phyloP scores from a whole-genome alignment of 35 echinoderm and acorn worm species.

The Lytechinus variegatus region DNA sequence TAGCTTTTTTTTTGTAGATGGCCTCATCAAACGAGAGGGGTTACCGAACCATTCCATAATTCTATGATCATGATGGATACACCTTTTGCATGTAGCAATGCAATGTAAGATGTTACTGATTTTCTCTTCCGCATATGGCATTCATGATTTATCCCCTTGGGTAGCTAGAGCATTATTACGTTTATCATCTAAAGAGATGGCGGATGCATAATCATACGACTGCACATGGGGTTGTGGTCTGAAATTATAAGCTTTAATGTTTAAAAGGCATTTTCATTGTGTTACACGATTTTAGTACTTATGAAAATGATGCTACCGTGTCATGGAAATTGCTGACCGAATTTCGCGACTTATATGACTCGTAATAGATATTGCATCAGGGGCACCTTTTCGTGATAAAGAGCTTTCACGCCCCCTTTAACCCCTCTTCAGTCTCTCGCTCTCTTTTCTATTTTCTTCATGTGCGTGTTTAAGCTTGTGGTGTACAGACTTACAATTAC shows the following conservation, averaged over 20 bases:
- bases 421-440: neutral
- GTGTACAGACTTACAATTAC: too few relatives aligned
- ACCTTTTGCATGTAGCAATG: neutral
- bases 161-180: neutral
- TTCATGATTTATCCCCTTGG: neutral
- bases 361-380: neutral
- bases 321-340: neutral
- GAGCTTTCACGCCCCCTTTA: neutral
- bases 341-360: neutral
- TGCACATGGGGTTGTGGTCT: neutral
- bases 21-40: neutral
- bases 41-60: too few relatives aligned
- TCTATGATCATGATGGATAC: too few relatives aligned
- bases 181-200: neutral
- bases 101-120: neutral
- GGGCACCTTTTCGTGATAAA: neutral
- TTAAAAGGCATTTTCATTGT: neutral
- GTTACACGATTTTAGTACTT: neutral
- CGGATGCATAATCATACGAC: neutral
- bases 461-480: neutral
- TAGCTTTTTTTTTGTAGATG: neutral
- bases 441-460: neutral
- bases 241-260: neutral
- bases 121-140: neutral
- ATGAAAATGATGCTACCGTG: neutral